Percentiles rank a stretch among this genome's conserved stretches.
Conservation (phyloP, 2,113 vertebrate species). For the Malurus melanocephalus region DNA sequence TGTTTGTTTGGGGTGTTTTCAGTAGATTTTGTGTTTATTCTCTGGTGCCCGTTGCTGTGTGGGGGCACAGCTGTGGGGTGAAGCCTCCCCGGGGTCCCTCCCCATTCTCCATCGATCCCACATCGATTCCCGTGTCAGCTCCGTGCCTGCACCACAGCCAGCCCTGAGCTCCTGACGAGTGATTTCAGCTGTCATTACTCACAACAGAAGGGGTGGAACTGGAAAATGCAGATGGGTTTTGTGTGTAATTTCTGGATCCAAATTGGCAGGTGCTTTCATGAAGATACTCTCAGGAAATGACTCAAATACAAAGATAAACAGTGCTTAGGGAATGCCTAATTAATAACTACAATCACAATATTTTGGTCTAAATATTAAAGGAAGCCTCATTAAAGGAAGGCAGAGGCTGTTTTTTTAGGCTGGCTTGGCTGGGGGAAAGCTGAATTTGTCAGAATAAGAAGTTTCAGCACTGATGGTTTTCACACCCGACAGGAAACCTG, state of each 20-base stretch:
- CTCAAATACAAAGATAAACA: not conserved
- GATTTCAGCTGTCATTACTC: not conserved
- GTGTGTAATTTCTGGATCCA: not conserved
- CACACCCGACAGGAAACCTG: rapidly evolving
- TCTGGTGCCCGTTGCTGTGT: not conserved
- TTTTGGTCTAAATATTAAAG: constrained; percentile 1
- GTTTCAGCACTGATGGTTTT: not conserved
- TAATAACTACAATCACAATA: not conserved
- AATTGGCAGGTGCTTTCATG: not conserved
- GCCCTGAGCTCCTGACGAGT: not conserved
- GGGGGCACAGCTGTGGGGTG: not conserved
- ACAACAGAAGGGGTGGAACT: not conserved
- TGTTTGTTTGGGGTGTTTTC: rapidly evolving
- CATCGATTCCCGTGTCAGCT: not conserved
- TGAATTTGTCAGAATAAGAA: not conserved
- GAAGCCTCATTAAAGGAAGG: not conserved
- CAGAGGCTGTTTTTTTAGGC: not conserved
- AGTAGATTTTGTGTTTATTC: rapidly evolving
- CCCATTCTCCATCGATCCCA: not conserved
- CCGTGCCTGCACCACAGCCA: not conserved
- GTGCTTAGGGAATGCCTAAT: not conserved
- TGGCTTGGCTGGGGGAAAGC: not conserved
- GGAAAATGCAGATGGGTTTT: not conserved
- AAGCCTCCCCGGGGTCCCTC: not conserved
- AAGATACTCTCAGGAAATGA: not conserved